phyloP scores from a whole-genome alignment of 2,113 vertebrate genomes.

The Desmodus rotundus region DNA sequence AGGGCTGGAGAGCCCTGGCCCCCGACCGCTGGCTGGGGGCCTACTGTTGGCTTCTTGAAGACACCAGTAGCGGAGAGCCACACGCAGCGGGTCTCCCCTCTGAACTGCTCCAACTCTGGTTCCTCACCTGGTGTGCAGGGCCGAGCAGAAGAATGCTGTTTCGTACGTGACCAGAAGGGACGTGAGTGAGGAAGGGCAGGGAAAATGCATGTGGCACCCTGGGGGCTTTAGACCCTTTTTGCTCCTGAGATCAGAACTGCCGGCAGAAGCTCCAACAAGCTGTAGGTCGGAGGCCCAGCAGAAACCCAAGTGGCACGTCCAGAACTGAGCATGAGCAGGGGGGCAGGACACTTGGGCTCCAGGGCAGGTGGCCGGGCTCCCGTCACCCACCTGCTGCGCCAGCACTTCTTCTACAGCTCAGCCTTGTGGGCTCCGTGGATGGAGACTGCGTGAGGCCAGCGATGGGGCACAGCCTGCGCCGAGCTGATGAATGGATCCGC shows the following conservation, averaged over 20 bases:
- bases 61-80: neutral
- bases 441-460: neutral
- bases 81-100: neutral
- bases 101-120: neutral
- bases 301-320: neutral
- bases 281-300: neutral
- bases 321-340: neutral
- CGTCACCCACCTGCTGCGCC: neutral
- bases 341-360: neutral
- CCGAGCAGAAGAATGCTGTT: neutral
- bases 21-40: neutral
- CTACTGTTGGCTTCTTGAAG: neutral
- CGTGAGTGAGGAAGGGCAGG: neutral
- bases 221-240: neutral
- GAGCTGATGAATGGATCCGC: neutral
- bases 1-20: neutral
- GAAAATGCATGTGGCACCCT: accelerated
- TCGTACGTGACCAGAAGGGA: neutral
- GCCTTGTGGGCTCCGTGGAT: neutral
- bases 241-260: neutral
- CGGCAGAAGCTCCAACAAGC: neutral
- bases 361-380: neutral
- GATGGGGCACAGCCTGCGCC: neutral
- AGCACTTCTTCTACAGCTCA: neutral
- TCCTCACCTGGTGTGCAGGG: accelerated